Base-by-base conservation (phyloP, 2,113 vertebrate species). In the Monopterus albus region DNA sequence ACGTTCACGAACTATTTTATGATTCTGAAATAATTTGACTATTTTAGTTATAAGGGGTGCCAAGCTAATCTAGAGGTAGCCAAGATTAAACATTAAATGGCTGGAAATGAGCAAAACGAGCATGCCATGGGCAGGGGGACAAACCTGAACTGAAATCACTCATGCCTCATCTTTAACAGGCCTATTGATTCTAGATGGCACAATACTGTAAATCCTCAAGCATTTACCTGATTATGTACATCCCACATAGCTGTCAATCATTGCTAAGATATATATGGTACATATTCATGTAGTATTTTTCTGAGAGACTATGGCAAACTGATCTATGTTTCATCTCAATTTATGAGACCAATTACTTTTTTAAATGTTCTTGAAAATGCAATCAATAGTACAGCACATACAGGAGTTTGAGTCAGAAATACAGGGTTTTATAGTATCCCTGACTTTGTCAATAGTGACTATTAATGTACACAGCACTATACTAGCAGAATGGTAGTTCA, bases 301-400 rank as follows among this genome's bases (percentile, higher is more conserved):
- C 18, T 31, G 17, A 72, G 33, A 17, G 39, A 66, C 40, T 49
- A 68, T 23, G 36, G 20, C 57, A 5, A 74, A 38, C 0, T 71
- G 15, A 63, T n/a, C 25, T 46, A 46, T 14, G 29, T 35, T 78
- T 70, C 2, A 63, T 26, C 35, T 65, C 52, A 20, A 66, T 67
- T 77, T 57, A 71, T 82, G 31, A 87, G 65, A 56, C 25, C 25
- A 83, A 78, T 75, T 52, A 66, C 25, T 62, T 79, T 9, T 31
- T 74, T 68, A 62, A 68, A 36, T 73, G 33, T 56, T 65, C 43
- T 26, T 75, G 77, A 60, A 59, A 56, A 55, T 82, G 64, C 64
- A 74, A 81, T 83, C 71, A 82, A 79, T 86, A 83, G 70, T 62
- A 15, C 26, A 46, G 59, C 12, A 33, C 18, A n/a, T n/a, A n/a